Percentiles rank a stretch among this genome's conserved stretches.
Evolutionary conservation across 2,797 vertebrate genomes (phyloP).

Genomic region (Micromesistius poutassou): DNA sequence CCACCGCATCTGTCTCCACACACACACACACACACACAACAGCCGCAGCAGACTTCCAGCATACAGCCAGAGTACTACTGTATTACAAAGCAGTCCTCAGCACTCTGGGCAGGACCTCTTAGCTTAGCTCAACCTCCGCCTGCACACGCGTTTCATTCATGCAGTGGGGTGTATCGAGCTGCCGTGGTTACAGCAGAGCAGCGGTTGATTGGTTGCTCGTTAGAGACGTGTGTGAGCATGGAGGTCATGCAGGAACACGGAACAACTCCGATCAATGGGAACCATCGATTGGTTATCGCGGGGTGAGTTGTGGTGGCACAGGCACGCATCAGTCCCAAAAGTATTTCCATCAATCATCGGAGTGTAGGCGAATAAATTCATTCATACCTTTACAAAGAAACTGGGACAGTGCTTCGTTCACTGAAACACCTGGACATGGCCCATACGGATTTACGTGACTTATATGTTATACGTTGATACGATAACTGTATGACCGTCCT

Average conservation of each 20-base stretch:
- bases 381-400: neutral
- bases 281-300: neutral
- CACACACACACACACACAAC: neutral
- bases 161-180: neutral
- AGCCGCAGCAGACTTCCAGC: neutral
- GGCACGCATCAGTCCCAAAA: neutral
- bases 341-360: neutral
- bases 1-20: neutral
- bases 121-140: neutral
- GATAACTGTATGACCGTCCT: neutral
- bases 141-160: neutral
- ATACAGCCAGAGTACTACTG: neutral
- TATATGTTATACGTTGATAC: neutral
- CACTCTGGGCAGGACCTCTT: neutral
- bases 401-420: neutral
- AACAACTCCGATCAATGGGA: conserved; percentile 13
- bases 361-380: neutral
- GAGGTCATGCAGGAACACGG: conserved; percentile 20
- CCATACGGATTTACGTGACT: no score
- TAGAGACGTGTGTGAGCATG: neutral
- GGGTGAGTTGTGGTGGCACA: neutral
- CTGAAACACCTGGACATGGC: neutral
- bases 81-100: neutral
- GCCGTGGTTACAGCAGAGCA: neutral
- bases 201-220: neutral